Base-by-base conservation (phyloP, 2,888 invertebrate genomes). In the Drosophila kuntzei region DNA sequence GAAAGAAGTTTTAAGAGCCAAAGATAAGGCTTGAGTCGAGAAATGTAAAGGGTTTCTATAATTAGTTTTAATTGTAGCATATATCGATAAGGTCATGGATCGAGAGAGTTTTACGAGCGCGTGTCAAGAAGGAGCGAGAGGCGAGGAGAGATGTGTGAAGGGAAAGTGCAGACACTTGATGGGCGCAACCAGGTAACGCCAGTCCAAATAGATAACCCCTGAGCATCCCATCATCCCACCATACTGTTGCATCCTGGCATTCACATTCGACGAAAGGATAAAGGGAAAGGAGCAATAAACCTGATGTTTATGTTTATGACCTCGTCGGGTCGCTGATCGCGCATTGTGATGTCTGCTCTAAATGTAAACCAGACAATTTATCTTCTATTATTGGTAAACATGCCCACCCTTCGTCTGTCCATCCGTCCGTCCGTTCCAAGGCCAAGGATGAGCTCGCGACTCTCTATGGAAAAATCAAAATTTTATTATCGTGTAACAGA, bases 291-390 rank as follows among this genome's bases (percentile, higher is more conserved):
- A 32, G 22, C 43, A 41, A 74, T 81, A 80, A 85, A 76, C 43
- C 50, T 50, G 50, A 41, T 69, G 36, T 87, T 81, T 86, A 89
- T 74, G 80, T 87, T 85, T 86, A 89, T 74, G 80, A 72, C 58
- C 65, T 36, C 47, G 44, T 44, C 37, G 63, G 58, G 67, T 87
- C 79, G 66, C 76, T 85, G 87, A 87, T 85, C 81, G 74, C 47
- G 79, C 85, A 87, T 89, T 87, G 82, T 72, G 61, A 59, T 75
- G 75, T 76, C 80, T 90, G 89, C 85, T 90, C 90, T 90, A 90
- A 71, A 89, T 90, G 85, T 83, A 79, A 89, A 89, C 87, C 85
- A 85, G 76, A 85, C 79, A 70, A 89, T 89, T 90, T 90, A 85
- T 83, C 59, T 87, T 73, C 77, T 83, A 88, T 89, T 83, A 79